Base-by-base conservation (phyloP, 1,140 invertebrate species). In the Platorchestia sp. region DNA sequence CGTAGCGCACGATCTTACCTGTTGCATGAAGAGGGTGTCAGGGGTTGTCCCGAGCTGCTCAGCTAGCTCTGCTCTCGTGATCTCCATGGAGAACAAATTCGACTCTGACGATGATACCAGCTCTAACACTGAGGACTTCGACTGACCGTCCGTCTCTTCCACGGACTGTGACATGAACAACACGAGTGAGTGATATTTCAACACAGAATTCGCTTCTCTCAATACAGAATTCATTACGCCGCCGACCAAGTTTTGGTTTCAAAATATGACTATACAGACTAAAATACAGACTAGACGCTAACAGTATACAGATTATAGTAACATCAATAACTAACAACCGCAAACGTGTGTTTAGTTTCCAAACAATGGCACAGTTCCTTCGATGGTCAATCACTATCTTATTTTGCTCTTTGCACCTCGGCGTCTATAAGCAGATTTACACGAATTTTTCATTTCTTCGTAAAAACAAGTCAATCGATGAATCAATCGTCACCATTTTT, bases 11-110 rank as follows among this genome's bases (percentile, higher is more conserved):
- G 27, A 43, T 41, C 96, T 51, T 27, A 96, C 95, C 96, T 95
- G 96, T 40, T 96, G 86, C 43, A 95, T 95, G 47, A 96, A 96
- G 45, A 95, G 42, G n/a, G 95, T 95, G 51, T 96, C 59, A 7
- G 95, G 95, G 40, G 95, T 53, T 86, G 96, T 96, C 27, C 96
- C 95, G 10, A 96, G 95, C 45, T 95, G 95, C 40, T 91, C 95
- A 51, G 95, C 96, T 36, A 96, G 47, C 45, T 96, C 96, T 5
- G 43, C 53, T 89, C 95, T 75, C 5, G 95, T 96, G 89, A 96
- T 91, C 43, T 96, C 87, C 93, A 96, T 96, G 89, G 45, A 95
- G 16, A 95, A 95, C 40, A 95, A 45, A 10, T 89, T 27, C 7
- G 41, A 5, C 6, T 90, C 0, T 10, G 41, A 44, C 87, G 19